phyloP scores from a whole-genome alignment of 2,888 invertebrate species.

The Caradrina kadenii region DNA sequence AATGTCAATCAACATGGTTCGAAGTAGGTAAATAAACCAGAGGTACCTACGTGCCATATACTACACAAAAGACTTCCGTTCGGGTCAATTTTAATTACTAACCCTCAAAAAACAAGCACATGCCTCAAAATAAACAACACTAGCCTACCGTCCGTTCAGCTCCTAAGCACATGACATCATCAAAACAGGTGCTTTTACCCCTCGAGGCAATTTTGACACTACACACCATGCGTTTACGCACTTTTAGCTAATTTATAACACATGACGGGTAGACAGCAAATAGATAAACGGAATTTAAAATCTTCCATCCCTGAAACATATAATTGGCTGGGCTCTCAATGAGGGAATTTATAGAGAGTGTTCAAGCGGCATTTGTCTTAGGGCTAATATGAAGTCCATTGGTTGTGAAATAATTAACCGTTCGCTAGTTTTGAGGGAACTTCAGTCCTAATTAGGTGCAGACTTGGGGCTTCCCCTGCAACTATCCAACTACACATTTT shows the following conservation, averaged over 20 bases:
- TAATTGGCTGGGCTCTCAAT: conserved; percentile 44
- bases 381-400: conserved; percentile 10
- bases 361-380: conserved; percentile 21
- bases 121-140: not conserved
- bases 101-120: not conserved
- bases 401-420: conserved; percentile 7
- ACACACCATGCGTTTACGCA: conserved; percentile 30
- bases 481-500: no score
- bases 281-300: conserved; percentile 46
- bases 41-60: no score
- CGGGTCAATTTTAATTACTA: no score
- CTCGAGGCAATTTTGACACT: conserved; percentile 41
- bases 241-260: conserved; percentile 46
- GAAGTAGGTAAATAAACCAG: no score
- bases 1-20: no score
- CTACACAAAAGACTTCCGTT: no score
- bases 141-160: conserved; percentile 12
- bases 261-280: conserved; percentile 30
- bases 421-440: not conserved
- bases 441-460: not conserved
- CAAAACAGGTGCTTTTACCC: conserved; percentile 41
- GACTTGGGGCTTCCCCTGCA: no score
- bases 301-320: conserved; percentile 29
- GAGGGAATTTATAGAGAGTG: conserved; percentile 16
- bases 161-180: conserved; percentile 20